Base-by-base conservation (phyloP, 2,888 invertebrate species). In the Lysandra bellargus region DNA sequence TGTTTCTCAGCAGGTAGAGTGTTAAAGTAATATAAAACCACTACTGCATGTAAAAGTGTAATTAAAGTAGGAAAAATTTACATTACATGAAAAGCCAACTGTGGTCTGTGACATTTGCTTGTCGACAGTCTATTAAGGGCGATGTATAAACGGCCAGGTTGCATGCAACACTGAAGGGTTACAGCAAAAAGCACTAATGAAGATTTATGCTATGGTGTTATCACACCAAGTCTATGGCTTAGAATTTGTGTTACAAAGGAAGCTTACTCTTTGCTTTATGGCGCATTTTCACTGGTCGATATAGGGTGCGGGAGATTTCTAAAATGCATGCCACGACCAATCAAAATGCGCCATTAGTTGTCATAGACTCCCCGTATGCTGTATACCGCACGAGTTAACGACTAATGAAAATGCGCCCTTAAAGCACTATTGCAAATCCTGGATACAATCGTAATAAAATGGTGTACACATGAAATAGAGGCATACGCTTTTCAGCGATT, bases 71-170 rank as follows among this genome's bases (percentile, higher is more conserved):
- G 33, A 79, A 79, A 79, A 53, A 74, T 60, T 75, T 78, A 73
- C 79, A 78, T 82, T 78, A 81, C 80, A 81, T 81, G 80, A 81
- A 76, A 80, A 80, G 33, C 89, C 89, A 91, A 92, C 84, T 88
- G 90, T 91, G 94, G 94, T 94, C 84, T 88, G 90, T 91, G 94
- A 94, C 95, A 94, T 93, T 93, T 92, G 90, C 88, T 92, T 93
- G 95, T 95, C 94, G 89, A 85, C 94, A 87, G 92, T 87, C 93
- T 94, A 93, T 94, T 93, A 94, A 91, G 91, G 92, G 91, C 88
- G 85, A 84, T 86, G 92, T 92, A 91, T 92, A 91, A 94, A 95
- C 90, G 91, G 89, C 85, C 86, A 79, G 80, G 84, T 88, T 85
- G 85, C 95, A 95, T 94, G 95, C 95, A 87, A 95, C 87, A 17